phyloP scores from a whole-genome alignment of 2,797 vertebrate genomes.

The Onychomys torridus region DNA sequence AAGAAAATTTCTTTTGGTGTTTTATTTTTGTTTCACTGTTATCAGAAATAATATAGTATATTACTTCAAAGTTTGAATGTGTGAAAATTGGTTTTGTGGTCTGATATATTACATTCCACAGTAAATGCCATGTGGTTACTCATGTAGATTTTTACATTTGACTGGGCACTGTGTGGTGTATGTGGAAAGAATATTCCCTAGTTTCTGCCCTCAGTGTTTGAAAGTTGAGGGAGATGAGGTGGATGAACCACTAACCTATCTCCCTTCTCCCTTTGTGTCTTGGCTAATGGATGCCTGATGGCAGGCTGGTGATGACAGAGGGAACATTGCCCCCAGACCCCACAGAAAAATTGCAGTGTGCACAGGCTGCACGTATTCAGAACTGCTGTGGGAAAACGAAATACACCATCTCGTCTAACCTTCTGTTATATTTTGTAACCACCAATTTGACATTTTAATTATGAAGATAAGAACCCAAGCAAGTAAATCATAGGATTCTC shows the following conservation, averaged over 20 bases:
- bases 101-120: background rate
- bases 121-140: background rate
- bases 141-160: background rate
- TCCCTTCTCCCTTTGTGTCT: background rate
- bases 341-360: background rate
- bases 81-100: background rate
- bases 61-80: background rate
- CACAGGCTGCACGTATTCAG: background rate
- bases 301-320: background rate
- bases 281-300: background rate
- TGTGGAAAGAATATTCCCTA: background rate
- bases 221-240: background rate
- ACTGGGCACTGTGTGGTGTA: rapidly evolving
- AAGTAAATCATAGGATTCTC: background rate
- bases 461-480: background rate
- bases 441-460: constrained; percentile 3
- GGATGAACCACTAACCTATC: background rate
- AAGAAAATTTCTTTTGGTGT: background rate
- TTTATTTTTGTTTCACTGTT: background rate
- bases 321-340: background rate
- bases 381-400: background rate
- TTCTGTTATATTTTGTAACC: background rate
- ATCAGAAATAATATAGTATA: background rate
- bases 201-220: background rate
- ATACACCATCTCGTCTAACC: background rate